A percentile compares a stretch with the other conserved stretches of the same genome.
Evolutionary conservation across 2,113 vertebrate species (phyloP).

Genomic region (Cephalopholis sonnerati): DNA sequence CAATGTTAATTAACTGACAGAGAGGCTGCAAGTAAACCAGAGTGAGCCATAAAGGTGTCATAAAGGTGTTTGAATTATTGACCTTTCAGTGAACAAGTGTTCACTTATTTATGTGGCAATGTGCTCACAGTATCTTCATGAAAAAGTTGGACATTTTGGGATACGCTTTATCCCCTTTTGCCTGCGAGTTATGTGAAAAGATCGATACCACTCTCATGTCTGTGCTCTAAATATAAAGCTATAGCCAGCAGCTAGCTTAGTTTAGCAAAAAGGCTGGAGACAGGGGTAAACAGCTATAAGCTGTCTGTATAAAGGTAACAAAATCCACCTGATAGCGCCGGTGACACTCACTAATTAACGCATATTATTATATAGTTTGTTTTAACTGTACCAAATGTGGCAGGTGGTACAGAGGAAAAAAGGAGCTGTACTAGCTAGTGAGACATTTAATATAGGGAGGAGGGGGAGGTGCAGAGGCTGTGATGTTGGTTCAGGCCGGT

Average conservation of each 20-base stretch:
- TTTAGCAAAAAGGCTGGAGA: neutral
- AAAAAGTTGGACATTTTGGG: neutral
- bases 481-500: too few relatives aligned
- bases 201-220: constrained; percentile 2
- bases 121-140: neutral
- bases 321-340: too few relatives aligned
- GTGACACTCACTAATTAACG: too few relatives aligned
- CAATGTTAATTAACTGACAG: neutral
- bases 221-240: neutral
- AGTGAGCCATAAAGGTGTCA: neutral
- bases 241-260: neutral
- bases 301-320: too few relatives aligned
- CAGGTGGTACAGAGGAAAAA: too few relatives aligned
- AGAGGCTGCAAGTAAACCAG: neutral
- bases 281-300: too few relatives aligned
- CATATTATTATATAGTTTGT: too few relatives aligned
- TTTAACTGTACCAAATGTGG: too few relatives aligned
- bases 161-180: neutral
- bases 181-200: neutral
- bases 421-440: too few relatives aligned
- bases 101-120: neutral
- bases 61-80: neutral
- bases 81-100: neutral
- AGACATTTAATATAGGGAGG: too few relatives aligned
- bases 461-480: too few relatives aligned